phyloP scores from a whole-genome alignment of 2,888 invertebrate genomes.

The Arrhopalites spinosus region DNA sequence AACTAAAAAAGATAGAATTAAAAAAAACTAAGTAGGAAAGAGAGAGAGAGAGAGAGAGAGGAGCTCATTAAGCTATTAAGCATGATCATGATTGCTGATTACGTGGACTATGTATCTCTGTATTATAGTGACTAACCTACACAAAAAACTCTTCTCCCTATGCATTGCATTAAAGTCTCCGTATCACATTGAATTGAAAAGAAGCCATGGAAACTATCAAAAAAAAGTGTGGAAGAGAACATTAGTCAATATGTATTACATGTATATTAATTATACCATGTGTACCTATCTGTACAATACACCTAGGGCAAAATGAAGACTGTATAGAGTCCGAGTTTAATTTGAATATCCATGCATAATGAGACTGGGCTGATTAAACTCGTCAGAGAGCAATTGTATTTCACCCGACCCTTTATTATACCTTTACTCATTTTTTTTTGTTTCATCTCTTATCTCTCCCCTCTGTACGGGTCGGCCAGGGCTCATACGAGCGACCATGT shows the following conservation, averaged over 20 bases:
- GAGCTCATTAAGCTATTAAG: not conserved
- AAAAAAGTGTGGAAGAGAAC: too few species aligned
- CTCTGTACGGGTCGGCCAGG: not conserved
- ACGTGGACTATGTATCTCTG: not conserved
- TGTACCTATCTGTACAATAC: too few species aligned
- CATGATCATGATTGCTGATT: not conserved
- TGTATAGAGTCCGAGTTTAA: too few species aligned
- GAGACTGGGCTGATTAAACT: too few species aligned
- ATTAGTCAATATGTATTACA: too few species aligned
- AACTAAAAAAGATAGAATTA: not conserved
- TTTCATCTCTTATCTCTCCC: not conserved
- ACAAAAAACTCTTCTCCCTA: not conserved
- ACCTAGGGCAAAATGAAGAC: too few species aligned
- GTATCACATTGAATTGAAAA: not conserved
- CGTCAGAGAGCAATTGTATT: too few species aligned
- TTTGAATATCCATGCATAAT: too few species aligned
- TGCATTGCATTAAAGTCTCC: not conserved
- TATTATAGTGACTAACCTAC: not conserved
- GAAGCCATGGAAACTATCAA: not conserved
- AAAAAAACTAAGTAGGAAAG: not conserved
- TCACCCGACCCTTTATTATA: too few species aligned
- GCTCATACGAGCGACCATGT: not conserved
- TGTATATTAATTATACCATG: too few species aligned
- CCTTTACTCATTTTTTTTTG: not conserved
- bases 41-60: conserved; percentile 8